A percentile compares a stretch with the other conserved stretches of the same genome.
Conservation (phyloP, 1,140 invertebrate genomes). For the Ectropis grisescens region DNA sequence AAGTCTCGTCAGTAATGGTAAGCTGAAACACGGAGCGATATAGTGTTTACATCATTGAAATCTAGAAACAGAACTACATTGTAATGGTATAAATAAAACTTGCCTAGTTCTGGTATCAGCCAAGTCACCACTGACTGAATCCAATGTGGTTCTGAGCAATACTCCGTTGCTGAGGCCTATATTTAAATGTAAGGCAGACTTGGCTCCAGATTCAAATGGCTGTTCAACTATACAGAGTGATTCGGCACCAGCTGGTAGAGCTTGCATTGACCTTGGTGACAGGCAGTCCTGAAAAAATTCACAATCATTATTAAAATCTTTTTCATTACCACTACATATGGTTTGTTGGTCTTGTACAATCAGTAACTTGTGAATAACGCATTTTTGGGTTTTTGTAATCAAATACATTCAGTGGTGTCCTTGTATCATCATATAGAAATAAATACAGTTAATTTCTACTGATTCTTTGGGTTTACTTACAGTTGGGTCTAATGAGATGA, state of each 20-base stretch:
- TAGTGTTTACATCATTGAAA: constrained; percentile 50
- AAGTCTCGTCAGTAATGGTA: constrained; percentile 54
- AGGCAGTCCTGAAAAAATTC: constrained; percentile 82
- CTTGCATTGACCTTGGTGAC: constrained; percentile 95
- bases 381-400: constrained; percentile 65
- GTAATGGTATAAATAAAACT: constrained; percentile 11
- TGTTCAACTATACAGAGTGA: constrained; percentile 96
- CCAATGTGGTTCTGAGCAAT: constrained; percentile 93
- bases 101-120: constrained; percentile 94
- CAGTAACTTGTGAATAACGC: constrained; percentile 64
- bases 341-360: constrained; percentile 7
- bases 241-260: constrained; percentile 95
- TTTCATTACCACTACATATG: no score
- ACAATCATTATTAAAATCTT: no score
- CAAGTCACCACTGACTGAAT: constrained; percentile 96
- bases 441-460: constrained; percentile 6
- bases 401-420: constrained; percentile 65
- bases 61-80: constrained; percentile 4
- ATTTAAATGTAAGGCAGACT: constrained; percentile 90
- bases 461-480: no score
- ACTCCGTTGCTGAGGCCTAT: constrained; percentile 99
- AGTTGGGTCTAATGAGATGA: constrained; percentile 96
- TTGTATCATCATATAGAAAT: constrained; percentile 56
- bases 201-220: constrained; percentile 77
- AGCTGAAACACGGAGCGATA: constrained; percentile 62